Evolutionary conservation across 30 jellyfish, hydroid and myxozoan species (phyloP).

Genomic region (Nemopilema nomurai): DNA sequence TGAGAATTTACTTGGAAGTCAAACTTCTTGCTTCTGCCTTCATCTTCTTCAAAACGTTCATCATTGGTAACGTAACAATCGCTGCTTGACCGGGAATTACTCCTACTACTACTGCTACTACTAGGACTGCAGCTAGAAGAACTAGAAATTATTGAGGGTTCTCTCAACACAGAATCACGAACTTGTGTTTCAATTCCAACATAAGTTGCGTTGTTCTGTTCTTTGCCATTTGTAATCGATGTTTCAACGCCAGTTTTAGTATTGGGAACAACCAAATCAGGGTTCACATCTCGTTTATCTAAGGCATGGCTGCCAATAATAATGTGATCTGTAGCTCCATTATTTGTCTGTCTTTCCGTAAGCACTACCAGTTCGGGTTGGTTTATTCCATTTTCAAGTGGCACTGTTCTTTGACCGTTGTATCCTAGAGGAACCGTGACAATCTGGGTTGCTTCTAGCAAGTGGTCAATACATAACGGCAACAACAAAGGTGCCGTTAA

Average conservation of each 20-base stretch:
- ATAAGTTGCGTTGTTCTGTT: not conserved
- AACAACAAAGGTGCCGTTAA: constrained; percentile 10
- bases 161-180: not conserved
- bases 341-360: not conserved
- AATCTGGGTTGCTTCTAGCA: constrained; percentile 33
- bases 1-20: not conserved
- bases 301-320: not conserved
- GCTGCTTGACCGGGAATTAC: not conserved
- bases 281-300: not conserved
- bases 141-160: not conserved
- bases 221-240: not conserved
- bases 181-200: not conserved
- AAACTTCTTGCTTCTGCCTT: not conserved
- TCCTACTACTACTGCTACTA: not conserved
- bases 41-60: not conserved
- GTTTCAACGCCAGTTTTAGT: not conserved
- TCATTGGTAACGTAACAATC: not conserved
- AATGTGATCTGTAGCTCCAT: not conserved
- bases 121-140: not conserved
- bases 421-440: not conserved
- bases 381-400: not conserved
- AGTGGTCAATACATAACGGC: constrained; percentile 36
- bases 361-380: not conserved
- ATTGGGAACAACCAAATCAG: not conserved
- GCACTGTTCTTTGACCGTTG: not conserved